Base-by-base conservation (phyloP, 2,888 invertebrate species). In the Drosophila paramelanica region DNA sequence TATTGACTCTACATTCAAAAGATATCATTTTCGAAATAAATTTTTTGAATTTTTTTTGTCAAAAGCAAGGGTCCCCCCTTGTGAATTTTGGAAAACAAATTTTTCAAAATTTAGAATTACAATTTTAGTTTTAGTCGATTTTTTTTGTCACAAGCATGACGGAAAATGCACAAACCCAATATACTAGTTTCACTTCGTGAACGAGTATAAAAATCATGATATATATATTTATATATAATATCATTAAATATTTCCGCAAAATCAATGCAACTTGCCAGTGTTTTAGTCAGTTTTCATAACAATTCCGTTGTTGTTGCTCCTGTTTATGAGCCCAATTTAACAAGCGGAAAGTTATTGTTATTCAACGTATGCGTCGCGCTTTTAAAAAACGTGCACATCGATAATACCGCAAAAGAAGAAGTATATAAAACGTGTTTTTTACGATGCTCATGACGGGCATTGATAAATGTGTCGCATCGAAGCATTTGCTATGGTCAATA, bases 291-390 rank as follows among this genome's bases (percentile, higher is more conserved):
- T 62, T 55, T 57, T 23, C 41, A 20, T 58, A 11, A n/a, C 36
- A 33, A 14, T 47, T 55, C 56, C 58, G 45, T 41, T 49, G 33
- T 33, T 62, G 59, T 46, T 52, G 60, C 41, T 65, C 38, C 53
- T 47, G 52, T 72, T 62, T 67, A 62, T 77, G 67, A 49, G 31
- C 49, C 25, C 17, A 67, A 74, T 74, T 81, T 57, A 51, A 65
- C 64, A 72, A 85, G 72, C 81, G 83, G 83, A 88, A 83, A 83
- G 72, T 83, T 88, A 85, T 79, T 78, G 69, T 67, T 75, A 72
- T 72, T 75, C 60, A 43, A 14, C 43, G 13, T n/a, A 52, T 62
- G 52, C 55, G 62, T 85, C 82, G 77, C 86, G 82, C 17, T 17
- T 85, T 79, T 82, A 31, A n/a, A 55, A 83, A 83, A 81, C 82